Evolutionary conservation across 2,113 vertebrate species (phyloP).

Genomic region (Upupa epops): DNA sequence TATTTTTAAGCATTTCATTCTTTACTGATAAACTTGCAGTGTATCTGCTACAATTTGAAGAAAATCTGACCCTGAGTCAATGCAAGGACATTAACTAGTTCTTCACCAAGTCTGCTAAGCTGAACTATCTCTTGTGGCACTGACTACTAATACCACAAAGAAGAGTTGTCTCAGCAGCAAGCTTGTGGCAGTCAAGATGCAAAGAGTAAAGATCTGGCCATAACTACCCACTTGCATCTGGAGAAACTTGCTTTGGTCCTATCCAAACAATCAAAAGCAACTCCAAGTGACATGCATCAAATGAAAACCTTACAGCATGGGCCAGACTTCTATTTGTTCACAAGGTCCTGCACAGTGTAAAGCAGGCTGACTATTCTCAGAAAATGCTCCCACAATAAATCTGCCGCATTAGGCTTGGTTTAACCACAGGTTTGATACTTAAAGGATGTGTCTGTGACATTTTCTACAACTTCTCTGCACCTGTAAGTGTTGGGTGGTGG

Average conservation of each 20-base stretch:
- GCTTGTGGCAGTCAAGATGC: background rate
- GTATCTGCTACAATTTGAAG: background rate
- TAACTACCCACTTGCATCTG: background rate
- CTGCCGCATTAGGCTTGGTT: background rate
- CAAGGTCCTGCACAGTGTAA: background rate
- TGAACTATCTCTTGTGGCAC: background rate
- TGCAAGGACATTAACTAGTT: background rate
- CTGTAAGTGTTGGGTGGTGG: too few species aligned
- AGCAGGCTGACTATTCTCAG: background rate
- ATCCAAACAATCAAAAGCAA: background rate
- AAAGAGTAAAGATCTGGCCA: background rate
- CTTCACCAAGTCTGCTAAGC: background rate
- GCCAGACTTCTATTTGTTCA: background rate
- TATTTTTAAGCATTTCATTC: background rate
- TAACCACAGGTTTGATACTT: background rate
- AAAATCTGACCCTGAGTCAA: background rate
- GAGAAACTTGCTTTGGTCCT: background rate
- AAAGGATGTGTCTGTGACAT: background rate
- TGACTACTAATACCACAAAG: background rate
- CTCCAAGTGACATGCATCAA: background rate
- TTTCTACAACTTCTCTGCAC: too few species aligned
- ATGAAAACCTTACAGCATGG: background rate
- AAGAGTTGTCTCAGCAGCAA: background rate
- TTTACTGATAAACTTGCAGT: background rate
- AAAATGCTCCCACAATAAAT: background rate